Base-by-base conservation (phyloP, 2,888 invertebrate genomes). In the Calameuta idolon region DNA sequence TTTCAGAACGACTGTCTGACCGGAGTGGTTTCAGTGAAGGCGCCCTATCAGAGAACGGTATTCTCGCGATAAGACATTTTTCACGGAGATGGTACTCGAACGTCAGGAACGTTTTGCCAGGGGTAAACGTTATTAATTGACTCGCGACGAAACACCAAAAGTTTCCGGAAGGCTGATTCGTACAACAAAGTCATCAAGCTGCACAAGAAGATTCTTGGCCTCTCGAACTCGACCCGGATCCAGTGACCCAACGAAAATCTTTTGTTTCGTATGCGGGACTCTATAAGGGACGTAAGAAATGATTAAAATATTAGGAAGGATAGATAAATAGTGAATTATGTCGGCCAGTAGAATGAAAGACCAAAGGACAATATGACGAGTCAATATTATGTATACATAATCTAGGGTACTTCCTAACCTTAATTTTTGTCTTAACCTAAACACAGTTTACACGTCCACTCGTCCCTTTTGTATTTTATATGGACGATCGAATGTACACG, bases 1-100 rank as follows among this genome's bases (percentile, higher is more conserved):
- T 55, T 84, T n/a, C 81, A 87, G 87, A 78, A 86, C 87, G 69
- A 84, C 79, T 34, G 84, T 87, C 79, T 87, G 85, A 87, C 85
- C 82, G 82, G 81, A 80, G 85, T 85, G 83, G 81, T 81, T 76
- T 55, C 81, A 81, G 83, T 82, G 85, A 77, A 12, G 9, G 23
- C 31, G 23, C 23, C 2, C 23, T 55, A 9, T 55, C 55, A 55
- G 9, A 23, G 23, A 55, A 55, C 35, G 55, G 5, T 3, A 23
- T 23, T 23, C 23, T 55, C 23, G 55, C 2, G 55, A 55, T 23
- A 55, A 55, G 23, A 55, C 23, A 9, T 23, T 55, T 23, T 23
- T 23, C 55, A 9, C 9, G 55, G 55, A 23, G 3, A 23, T 55
- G 55, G 5, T 9, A 55, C 23, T 55, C 23, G 55, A 55, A 23